Evolutionary conservation across 1,140 invertebrate species (phyloP).

Genomic region (Procambarus virginalis): DNA sequence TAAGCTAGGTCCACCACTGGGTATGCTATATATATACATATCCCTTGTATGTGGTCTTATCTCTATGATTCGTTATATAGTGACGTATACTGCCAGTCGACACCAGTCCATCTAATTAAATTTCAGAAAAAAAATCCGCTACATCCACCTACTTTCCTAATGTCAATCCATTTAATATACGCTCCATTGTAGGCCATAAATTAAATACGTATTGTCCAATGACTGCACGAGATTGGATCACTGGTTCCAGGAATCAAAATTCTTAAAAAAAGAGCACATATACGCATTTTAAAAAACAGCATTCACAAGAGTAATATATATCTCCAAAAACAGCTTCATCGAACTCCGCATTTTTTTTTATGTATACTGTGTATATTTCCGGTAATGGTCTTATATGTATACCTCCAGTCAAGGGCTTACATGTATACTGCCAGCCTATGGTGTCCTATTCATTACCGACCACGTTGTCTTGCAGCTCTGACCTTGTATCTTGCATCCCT

Average conservation of each 20-base stretch:
- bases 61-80: no score
- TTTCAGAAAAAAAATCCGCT: neutral
- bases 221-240: neutral
- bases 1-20: no score
- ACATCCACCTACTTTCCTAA: neutral
- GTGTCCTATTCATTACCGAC: no score
- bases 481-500: no score
- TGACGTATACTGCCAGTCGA: no score
- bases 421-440: no score
- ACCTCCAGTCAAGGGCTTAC: no score
- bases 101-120: neutral
- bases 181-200: neutral
- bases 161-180: neutral
- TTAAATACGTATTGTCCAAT: neutral
- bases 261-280: neutral
- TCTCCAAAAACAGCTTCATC: neutral
- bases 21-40: no score
- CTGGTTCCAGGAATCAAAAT: neutral
- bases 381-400: no score
- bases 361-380: no score
- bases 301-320: neutral
- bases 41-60: no score
- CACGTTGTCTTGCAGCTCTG: no score
- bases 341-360: neutral
- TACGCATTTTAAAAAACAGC: neutral